phyloP scores from a whole-genome alignment of 2,113 vertebrate species.

The Myotis davidii region DNA sequence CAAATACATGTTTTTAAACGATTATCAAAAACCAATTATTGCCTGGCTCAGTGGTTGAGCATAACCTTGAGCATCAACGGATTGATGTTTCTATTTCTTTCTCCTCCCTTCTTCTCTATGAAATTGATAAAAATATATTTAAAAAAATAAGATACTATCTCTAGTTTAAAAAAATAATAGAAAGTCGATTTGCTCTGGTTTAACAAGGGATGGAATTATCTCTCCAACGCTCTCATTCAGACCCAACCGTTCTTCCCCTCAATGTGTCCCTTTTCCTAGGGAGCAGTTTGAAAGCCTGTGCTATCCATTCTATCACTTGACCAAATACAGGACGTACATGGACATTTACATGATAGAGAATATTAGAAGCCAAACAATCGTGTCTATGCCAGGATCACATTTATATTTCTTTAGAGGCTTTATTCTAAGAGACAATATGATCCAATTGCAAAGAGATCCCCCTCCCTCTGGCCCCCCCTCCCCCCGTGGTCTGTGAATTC shows the following conservation, averaged over 20 bases:
- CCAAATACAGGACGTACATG: neutral
- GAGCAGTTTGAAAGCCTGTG: neutral
- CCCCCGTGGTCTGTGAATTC: neutral
- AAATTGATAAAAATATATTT: too few species aligned
- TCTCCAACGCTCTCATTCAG: neutral
- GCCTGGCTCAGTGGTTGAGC: too few species aligned
- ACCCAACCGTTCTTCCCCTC: neutral
- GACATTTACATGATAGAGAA: neutral
- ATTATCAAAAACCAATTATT: too few species aligned
- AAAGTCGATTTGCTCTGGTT: neutral
- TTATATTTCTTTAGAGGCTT: neutral
- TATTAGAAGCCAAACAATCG: neutral
- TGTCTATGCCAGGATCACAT: neutral
- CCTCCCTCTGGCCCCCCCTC: accelerated
- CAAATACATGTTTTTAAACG: neutral
- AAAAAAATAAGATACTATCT: too few species aligned
- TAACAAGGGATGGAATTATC: neutral
- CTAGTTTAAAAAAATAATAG: neutral
- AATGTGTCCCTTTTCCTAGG: neutral
- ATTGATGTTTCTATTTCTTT: too few species aligned
- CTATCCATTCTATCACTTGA: neutral
- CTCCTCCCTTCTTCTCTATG: too few species aligned
- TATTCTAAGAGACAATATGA: neutral
- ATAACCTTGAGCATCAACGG: too few species aligned
- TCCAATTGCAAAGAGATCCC: neutral